Evolutionary conservation across 37 sponge, comb jelly and placozoan species (phyloP).

Genomic region (Bolinopsis microptera): DNA sequence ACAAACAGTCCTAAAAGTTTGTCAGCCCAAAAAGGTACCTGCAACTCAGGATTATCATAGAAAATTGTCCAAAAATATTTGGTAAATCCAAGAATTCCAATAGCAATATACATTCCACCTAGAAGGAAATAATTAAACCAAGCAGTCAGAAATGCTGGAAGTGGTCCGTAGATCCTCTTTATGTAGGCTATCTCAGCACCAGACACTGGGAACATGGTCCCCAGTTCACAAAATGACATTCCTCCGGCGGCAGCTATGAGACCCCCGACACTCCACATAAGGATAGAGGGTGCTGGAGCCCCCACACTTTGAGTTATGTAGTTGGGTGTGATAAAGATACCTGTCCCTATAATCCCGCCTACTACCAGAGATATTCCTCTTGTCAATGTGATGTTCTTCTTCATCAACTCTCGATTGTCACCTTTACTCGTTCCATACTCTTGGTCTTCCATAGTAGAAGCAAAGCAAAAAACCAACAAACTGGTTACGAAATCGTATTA

Average conservation of each 20-base stretch:
- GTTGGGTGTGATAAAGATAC: constrained; percentile 22
- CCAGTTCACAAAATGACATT: constrained; percentile 29
- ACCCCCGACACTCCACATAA: background rate
- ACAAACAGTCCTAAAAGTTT: background rate
- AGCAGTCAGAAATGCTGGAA: constrained; percentile 2
- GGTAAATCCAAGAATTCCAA: background rate
- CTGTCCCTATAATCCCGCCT: constrained; percentile 6
- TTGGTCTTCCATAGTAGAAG: background rate
- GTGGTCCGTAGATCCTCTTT: background rate
- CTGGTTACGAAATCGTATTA: no score
- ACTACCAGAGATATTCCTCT: background rate
- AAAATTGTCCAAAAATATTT: constrained; percentile 5
- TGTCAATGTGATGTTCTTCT: constrained; percentile 18
- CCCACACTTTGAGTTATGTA: background rate
- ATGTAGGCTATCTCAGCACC: constrained; percentile 33
- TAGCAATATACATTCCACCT: background rate
- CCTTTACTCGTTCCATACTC: background rate
- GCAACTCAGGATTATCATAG: background rate
- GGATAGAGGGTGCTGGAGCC: background rate
- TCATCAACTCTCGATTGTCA: background rate
- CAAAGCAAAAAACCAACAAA: no score
- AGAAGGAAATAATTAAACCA: background rate
- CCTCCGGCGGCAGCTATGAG: background rate
- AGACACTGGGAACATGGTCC: background rate
- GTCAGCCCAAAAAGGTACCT: background rate